These are phyloP conservation scores for Patella depressa DNA, from an alignment of 2,888 invertebrate genomes.

Conservation along the genomic window DNA sequence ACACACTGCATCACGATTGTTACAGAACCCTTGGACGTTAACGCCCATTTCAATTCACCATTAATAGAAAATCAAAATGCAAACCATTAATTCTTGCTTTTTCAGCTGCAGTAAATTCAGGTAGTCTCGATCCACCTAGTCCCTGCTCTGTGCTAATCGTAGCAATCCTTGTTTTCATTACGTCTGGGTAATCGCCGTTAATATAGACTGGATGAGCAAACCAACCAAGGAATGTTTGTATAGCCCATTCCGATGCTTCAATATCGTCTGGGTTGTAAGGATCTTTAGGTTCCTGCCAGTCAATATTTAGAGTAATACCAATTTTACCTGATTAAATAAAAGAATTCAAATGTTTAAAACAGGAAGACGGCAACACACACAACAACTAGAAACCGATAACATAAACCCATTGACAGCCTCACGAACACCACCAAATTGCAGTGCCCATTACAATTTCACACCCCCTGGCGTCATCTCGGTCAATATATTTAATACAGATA, in stretches of 20 bases:
- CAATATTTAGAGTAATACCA: constrained; percentile 58
- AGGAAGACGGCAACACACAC: too few relatives aligned
- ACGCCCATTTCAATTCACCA: neutral
- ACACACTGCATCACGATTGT: too few relatives aligned
- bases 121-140: constrained; percentile 54
- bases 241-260: constrained; percentile 51
- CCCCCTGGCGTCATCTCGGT: too few relatives aligned
- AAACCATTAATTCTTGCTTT: constrained; percentile 59
- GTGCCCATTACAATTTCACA: too few relatives aligned
- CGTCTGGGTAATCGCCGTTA: constrained; percentile 74
- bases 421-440: too few relatives aligned
- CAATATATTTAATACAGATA: too few relatives aligned
- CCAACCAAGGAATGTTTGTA: constrained; percentile 63
- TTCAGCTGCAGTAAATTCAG: constrained; percentile 63
- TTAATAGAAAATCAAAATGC: neutral
- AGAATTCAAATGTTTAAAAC: too few relatives aligned
- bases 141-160: constrained; percentile 54
- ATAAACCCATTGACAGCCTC: too few relatives aligned
- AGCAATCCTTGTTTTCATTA: constrained; percentile 54
- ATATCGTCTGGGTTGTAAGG: constrained; percentile 51
- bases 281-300: constrained; percentile 57
- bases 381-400: too few relatives aligned
- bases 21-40: too few relatives aligned
- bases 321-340: constrained; percentile 45
- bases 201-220: constrained; percentile 65